Evolutionary conservation across 2,888 invertebrate species (phyloP), one percentile per base, ranked within the genome.

Genomic region (Pammene fasciana): DNA sequence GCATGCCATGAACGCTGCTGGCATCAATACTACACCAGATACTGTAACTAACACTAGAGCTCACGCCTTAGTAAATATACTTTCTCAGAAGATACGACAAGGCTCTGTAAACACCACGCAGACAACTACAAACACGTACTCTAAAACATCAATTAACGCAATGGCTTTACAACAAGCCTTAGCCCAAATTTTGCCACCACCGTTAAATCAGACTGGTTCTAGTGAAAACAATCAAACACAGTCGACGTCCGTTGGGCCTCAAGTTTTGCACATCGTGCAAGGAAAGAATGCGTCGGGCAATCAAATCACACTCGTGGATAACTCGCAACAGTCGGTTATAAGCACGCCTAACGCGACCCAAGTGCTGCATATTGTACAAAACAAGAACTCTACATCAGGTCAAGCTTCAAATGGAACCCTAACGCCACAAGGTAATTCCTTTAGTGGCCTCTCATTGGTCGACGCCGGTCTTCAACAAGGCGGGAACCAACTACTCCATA

Each of bases 81-180:
- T 94, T 41, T 90, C 93, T 0, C 93, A 94, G 74, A 94, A 94
- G 77, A 82, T 92, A 41, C 85, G 90, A 43, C 89, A 93, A 71
- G 80, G 80, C 6, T 68, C 76, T 14, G 75, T 78, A n/a, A 76
- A 74, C 41, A 67, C 78, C n/a, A 68, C 76, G 9, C 84, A 83
- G 75, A 74, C 80, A 46, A 68, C 82, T 6, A 72, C 82, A 38
- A 88, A 80, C 68, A 84, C 80, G 67, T 90, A 81, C 73, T 73
- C 87, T n/a, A 93, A 91, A 76, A 76, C 90, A 18, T 77, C 89
- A 9, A 89, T 93, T 41, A 91, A 86, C 73, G 85, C 92, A 0
- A 83, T 91, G 80, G 81, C 92, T 1, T 79, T 93, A 64, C 93
- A 93, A 72, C 93, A 93, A 79, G 92, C 93, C 0, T 77, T 93